A percentile compares a stretch with the other conserved stretches of the same genome.
These are phyloP conservation scores for Oreocharis arfaki DNA, from an alignment of 2,113 vertebrate genomes.

Conservation along the genomic window DNA sequence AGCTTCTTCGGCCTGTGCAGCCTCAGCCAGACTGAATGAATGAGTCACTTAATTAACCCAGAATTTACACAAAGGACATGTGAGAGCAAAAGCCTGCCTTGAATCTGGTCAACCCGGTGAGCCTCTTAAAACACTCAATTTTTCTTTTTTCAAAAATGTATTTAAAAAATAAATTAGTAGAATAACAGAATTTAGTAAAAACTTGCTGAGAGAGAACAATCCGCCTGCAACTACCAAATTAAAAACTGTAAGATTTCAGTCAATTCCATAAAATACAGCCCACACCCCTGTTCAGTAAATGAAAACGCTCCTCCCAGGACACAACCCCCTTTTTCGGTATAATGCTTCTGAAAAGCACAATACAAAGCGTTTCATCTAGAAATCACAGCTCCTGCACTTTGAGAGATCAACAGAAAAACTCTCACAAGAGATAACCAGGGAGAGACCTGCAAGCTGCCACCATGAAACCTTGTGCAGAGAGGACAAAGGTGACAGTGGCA, in stretches of 20 bases:
- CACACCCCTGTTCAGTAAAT: rapidly evolving
- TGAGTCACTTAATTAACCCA: neutral
- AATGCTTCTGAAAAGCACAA: neutral
- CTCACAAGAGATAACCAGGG: neutral
- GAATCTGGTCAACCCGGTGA: neutral
- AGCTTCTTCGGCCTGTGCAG: neutral
- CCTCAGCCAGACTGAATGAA: neutral
- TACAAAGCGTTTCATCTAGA: neutral
- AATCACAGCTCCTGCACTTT: neutral
- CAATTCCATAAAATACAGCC: neutral
- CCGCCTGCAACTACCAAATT: neutral
- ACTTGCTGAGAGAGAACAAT: neutral
- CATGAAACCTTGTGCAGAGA: neutral
- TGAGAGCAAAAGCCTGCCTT: neutral
- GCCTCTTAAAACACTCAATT: neutral
- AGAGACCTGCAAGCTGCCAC: neutral
- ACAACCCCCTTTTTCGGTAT: neutral
- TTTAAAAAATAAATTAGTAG: neutral
- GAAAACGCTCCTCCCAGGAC: neutral
- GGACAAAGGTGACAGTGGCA: neutral
- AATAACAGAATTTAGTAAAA: neutral
- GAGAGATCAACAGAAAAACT: neutral
- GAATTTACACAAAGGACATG: neutral
- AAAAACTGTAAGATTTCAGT: rapidly evolving
- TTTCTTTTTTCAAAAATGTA: neutral